Percentiles rank a stretch among this genome's conserved stretches.
These are phyloP conservation scores for Phenganax subtilis DNA, from an alignment of 92 coral and sea anemone species.

Conservation along the genomic window DNA sequence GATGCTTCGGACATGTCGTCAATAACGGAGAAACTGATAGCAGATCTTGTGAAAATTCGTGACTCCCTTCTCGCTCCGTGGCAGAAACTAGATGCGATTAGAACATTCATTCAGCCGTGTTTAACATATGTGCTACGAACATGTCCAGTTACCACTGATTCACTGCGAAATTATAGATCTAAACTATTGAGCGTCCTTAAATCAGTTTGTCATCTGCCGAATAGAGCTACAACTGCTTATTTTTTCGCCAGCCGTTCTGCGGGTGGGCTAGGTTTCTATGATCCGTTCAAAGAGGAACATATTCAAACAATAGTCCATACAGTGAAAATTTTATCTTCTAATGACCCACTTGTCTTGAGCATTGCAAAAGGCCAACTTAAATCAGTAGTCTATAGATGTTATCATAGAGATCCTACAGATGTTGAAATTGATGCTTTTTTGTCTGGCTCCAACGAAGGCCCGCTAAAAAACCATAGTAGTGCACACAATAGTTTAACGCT, in stretches of 20 bases:
- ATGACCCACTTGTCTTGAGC: conserved; percentile 7
- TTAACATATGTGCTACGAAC: conserved; percentile 31
- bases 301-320: conserved; percentile 28
- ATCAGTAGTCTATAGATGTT: conserved; percentile 16
- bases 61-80: conserved; percentile 40
- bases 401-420: background rate
- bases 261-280: conserved; percentile 31
- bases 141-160: background rate
- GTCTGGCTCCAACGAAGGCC: conserved; percentile 17
- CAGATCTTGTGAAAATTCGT: conserved; percentile 19
- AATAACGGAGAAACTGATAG: background rate
- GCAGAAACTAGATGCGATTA: conserved; percentile 42
- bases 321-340: conserved; percentile 20
- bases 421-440: conserved; percentile 20
- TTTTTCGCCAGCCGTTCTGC: conserved; percentile 22
- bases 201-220: conserved; percentile 22
- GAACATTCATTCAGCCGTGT: conserved; percentile 32
- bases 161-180: background rate
- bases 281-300: conserved; percentile 25
- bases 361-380: conserved; percentile 17
- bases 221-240: conserved; percentile 5
- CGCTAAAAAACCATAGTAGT: background rate
- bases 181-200: conserved; percentile 8
- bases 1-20: conserved; percentile 3
- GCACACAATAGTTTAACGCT: conserved; percentile 18